Evolutionary conservation across 2,888 invertebrate genomes (phyloP).

Genomic region (Prosapia bicincta): DNA sequence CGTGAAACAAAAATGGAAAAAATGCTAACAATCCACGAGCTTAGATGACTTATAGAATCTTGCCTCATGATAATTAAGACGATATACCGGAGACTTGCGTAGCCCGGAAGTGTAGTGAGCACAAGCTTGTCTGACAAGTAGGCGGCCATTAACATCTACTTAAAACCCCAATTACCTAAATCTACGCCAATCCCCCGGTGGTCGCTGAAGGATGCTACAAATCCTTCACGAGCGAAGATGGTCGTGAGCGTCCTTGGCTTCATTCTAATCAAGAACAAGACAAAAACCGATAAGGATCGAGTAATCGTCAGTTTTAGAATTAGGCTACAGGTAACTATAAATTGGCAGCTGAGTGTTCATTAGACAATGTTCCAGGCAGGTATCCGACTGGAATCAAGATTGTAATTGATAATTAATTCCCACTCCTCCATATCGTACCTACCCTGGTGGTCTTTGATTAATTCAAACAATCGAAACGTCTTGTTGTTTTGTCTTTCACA

Average conservation of each 20-base stretch:
- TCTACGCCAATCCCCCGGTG: neutral
- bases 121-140: no score
- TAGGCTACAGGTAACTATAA: neutral
- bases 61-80: no score
- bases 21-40: no score
- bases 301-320: neutral
- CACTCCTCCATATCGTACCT: neutral
- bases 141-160: no score
- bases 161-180: neutral
- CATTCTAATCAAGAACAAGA: neutral
- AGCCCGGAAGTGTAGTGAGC: no score
- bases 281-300: neutral
- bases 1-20: no score
- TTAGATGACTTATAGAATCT: no score
- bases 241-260: neutral
- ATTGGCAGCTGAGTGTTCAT: neutral
- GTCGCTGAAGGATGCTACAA: neutral
- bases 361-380: neutral
- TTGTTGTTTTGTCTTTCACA: neutral
- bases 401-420: neutral
- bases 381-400: neutral
- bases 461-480: neutral
- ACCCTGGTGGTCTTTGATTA: neutral
- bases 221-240: neutral
- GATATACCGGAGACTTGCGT: no score